Percentiles rank a stretch among this genome's conserved stretches.
Evolutionary conservation across 2,797 vertebrate species (phyloP).

Genomic region (Manis crassicaudata): DNA sequence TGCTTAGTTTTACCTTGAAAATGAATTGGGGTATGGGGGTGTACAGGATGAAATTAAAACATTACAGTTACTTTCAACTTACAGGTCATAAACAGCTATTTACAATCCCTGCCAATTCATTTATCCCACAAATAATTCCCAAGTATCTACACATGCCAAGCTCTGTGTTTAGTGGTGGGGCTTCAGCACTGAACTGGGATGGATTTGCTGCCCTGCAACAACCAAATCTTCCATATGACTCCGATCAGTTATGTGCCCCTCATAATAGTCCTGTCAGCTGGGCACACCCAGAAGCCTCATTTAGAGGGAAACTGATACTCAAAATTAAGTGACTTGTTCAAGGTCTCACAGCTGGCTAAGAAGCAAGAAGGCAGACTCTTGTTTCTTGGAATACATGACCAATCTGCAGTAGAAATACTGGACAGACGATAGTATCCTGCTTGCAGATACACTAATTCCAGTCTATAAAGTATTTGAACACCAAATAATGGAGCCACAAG

Average conservation of each 20-base stretch:
- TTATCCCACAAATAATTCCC: background rate
- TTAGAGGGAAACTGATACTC: background rate
- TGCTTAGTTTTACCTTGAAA: background rate
- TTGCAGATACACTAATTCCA: background rate
- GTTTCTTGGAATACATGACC: background rate
- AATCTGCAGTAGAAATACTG: background rate
- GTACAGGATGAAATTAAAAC: slow-evolving; percentile 46
- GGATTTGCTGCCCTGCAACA: background rate
- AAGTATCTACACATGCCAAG: background rate
- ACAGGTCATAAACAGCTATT: background rate
- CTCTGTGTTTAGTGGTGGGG: background rate
- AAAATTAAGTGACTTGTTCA: slow-evolving; percentile 22
- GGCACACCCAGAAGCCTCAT: background rate
- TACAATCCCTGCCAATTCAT: slow-evolving; percentile 21
- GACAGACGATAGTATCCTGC: background rate
- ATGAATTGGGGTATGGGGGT: background rate
- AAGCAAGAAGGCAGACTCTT: background rate
- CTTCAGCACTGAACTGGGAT: background rate
- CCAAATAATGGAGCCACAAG: background rate
- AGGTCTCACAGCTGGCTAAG: background rate
- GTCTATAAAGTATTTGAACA: background rate
- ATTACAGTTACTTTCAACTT: background rate
- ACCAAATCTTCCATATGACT: background rate
- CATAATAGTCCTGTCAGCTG: background rate
- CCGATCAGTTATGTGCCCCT: background rate